phyloP scores from a whole-genome alignment of 2,113 vertebrate genomes.

The Theristicus caerulescens region DNA sequence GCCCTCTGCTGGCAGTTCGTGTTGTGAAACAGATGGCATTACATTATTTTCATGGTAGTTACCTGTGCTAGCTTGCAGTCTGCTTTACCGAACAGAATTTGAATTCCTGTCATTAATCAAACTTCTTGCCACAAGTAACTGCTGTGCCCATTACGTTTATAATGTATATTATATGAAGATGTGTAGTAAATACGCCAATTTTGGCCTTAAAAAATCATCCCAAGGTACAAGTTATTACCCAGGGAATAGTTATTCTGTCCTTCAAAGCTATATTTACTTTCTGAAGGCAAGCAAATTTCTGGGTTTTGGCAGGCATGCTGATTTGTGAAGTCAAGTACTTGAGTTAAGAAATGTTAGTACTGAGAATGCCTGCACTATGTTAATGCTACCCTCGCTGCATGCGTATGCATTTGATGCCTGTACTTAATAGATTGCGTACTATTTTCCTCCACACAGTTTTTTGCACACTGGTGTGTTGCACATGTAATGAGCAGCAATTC shows the following conservation, averaged over 20 bases:
- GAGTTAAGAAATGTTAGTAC: background rate
- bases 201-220: background rate
- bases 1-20: conserved; percentile 7
- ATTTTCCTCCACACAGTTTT: background rate
- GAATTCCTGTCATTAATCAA: background rate
- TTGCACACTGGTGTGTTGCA: background rate
- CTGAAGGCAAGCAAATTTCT: background rate
- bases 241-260: background rate
- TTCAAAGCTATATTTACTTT: background rate
- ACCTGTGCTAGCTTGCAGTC: background rate
- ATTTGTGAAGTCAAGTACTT: background rate
- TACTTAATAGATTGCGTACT: fast-evolving
- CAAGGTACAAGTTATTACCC: background rate
- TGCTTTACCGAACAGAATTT: background rate
- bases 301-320: background rate
- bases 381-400: background rate
- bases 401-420: background rate
- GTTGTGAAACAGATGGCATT: fast-evolving
- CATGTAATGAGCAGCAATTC: background rate
- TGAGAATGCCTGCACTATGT: background rate
- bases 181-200: background rate
- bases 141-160: background rate
- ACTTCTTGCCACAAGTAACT: background rate
- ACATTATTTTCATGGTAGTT: fast-evolving
- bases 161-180: background rate